These are phyloP conservation scores for Leptopilina myrica DNA, from an alignment of 2,888 invertebrate genomes.

Conservation along the genomic window DNA sequence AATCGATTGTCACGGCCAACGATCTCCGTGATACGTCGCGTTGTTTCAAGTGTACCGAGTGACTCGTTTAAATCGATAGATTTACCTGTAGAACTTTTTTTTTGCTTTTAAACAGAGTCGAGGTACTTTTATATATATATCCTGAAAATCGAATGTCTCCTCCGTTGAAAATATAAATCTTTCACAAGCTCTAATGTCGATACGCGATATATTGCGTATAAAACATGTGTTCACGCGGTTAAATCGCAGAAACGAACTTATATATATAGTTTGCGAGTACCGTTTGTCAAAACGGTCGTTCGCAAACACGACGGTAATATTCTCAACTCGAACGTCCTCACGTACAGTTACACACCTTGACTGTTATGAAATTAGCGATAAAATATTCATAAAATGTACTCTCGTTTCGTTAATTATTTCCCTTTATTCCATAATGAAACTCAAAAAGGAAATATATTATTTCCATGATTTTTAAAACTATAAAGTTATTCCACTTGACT, in stretches of 20 bases:
- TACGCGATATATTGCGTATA: constrained; percentile 23
- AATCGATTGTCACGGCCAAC: constrained; percentile 21
- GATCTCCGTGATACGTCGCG: constrained; percentile 5
- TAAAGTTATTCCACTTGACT: too few relatives aligned
- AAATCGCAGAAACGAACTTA: constrained; percentile 44
- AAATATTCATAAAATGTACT: constrained; percentile 6
- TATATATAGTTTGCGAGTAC: constrained; percentile 61
- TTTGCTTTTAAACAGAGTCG: background rate
- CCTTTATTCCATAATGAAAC: too few relatives aligned
- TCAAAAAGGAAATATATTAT: too few relatives aligned
- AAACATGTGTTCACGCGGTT: constrained; percentile 43
- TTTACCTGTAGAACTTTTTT: constrained; percentile 4
- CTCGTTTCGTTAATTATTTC: background rate
- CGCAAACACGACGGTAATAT: constrained; percentile 65
- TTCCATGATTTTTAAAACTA: too few relatives aligned
- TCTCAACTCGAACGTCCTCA: constrained; percentile 66
- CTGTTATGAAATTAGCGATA: background rate
- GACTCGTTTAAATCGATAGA: constrained; percentile 6
- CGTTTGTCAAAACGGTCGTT: constrained; percentile 72
- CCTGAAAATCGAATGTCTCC: constrained; percentile 29
- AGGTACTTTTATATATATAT: background rate
- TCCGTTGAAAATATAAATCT: background rate
- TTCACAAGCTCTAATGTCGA: background rate
- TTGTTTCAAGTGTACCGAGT: background rate
- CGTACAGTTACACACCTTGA: constrained; percentile 62